Evolutionary conservation across 2,888 invertebrate species (phyloP).

Genomic region (Acanthosepion esculentum): DNA sequence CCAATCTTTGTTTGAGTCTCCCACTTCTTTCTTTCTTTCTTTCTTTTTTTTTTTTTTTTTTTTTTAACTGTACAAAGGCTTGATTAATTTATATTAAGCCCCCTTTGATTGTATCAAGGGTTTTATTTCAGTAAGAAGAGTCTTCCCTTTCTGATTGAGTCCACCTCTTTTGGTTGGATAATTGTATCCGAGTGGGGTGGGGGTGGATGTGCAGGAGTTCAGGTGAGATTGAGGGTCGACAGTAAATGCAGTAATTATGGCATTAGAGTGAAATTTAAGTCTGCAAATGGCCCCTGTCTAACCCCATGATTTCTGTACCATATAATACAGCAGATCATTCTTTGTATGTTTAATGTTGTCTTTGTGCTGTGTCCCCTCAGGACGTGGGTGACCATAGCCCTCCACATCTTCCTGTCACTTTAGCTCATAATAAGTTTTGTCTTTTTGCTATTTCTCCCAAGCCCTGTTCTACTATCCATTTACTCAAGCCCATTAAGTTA

Average conservation of each 20-base stretch:
- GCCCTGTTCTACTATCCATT: too few relatives aligned
- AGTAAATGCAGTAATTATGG: background rate
- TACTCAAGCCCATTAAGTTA: too few relatives aligned
- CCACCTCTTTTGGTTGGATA: background rate
- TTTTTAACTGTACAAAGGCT: background rate
- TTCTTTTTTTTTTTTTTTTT: too few relatives aligned
- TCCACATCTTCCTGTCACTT: too few relatives aligned
- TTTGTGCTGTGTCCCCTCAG: too few relatives aligned
- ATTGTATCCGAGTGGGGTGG: background rate
- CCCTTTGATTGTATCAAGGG: background rate
- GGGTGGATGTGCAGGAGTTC: background rate
- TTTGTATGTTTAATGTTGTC: background rate
- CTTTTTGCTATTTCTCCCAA: too few relatives aligned
- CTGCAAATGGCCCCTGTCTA: background rate
- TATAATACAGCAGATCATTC: background rate
- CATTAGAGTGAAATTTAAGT: background rate
- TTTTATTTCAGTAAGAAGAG: constrained; percentile 9
- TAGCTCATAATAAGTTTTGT: too few relatives aligned
- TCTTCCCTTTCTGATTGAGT: background rate
- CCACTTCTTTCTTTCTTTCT: too few relatives aligned
- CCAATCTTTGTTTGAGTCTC: too few relatives aligned
- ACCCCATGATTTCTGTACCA: background rate
- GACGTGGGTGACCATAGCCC: too few relatives aligned
- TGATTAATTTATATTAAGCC: background rate
- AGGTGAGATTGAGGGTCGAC: background rate